Percentiles rank a stretch among this genome's conserved stretches.
These are phyloP conservation scores for Norana najaformis DNA, from an alignment of 2,888 invertebrate species.

Conservation along the genomic window DNA sequence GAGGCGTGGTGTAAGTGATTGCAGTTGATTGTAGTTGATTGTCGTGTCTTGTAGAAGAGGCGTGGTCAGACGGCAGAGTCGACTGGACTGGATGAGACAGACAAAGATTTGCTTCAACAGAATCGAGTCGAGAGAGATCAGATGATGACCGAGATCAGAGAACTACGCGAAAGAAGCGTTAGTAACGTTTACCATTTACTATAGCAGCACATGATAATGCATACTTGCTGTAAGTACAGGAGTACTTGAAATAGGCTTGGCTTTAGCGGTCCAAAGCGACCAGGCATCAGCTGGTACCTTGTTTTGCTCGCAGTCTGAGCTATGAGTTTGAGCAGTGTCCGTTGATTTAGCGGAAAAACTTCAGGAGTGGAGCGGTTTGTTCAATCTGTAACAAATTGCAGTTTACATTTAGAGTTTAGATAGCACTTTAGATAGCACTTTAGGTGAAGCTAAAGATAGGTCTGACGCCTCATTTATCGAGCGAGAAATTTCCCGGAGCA, in stretches of 20 bases:
- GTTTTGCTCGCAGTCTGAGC: not conserved
- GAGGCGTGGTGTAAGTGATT: too few relatives aligned
- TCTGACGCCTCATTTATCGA: not conserved
- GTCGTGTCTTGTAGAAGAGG: conserved; percentile 34
- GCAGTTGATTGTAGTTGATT: not conserved
- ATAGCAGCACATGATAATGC: too few relatives aligned
- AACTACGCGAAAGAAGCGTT: conserved; percentile 50
- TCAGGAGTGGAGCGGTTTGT: not conserved
- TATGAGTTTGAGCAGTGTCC: not conserved
- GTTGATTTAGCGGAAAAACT: not conserved
- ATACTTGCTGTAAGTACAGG: too few relatives aligned
- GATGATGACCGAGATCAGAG: conserved; percentile 43
- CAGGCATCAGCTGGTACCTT: not conserved
- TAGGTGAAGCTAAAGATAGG: not conserved
- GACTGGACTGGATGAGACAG: conserved; percentile 43
- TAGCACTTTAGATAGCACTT: not conserved
- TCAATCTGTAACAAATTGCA: not conserved
- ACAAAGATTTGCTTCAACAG: conserved; percentile 43
- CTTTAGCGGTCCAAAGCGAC: not conserved
- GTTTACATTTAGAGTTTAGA: not conserved
- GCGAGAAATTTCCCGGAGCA: not conserved
- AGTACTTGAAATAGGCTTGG: too few relatives aligned
- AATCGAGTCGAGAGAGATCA: conserved; percentile 40
- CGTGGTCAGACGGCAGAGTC: conserved; percentile 32
- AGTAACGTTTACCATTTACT: conserved; percentile 57